Conservation (phyloP, 2,888 invertebrate species). For the Ferrisia virgata region DNA sequence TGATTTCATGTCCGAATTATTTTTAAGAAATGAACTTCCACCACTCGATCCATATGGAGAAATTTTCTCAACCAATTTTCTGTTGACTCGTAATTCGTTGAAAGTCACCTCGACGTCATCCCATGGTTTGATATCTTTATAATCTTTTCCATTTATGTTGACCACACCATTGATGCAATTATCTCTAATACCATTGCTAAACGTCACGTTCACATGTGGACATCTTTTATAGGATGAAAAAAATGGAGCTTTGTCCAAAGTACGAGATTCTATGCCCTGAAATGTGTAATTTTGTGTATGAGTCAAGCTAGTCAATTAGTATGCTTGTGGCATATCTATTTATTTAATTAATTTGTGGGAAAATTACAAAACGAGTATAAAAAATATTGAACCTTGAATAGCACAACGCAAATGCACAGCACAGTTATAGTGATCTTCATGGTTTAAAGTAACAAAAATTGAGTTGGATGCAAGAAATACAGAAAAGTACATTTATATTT, state of each 20-base stretch:
- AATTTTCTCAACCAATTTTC: not conserved
- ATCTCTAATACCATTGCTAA: not conserved
- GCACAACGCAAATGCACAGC: not conserved
- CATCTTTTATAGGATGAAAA: not conserved
- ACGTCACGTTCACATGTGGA: not conserved
- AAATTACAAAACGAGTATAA: not conserved
- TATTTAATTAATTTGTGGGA: not conserved
- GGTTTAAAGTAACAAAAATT: not conserved
- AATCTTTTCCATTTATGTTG: not conserved
- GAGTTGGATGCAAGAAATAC: not conserved
- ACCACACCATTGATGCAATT: not conserved
- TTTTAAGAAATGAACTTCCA: not conserved
- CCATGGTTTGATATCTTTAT: not conserved
- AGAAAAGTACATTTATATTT: not conserved
- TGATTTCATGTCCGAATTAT: not conserved
- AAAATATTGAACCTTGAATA: not conserved
- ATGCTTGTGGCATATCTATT: no score
- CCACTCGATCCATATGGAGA: not conserved
- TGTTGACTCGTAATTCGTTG: not conserved
- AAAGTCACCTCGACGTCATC: not conserved
- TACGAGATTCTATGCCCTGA: not conserved
- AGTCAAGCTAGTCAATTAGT: no score
- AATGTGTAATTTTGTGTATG: not conserved
- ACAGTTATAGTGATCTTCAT: not conserved
- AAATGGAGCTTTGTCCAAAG: not conserved